Conservation (phyloP, 2,888 invertebrate species). For the Hedya salicella region DNA sequence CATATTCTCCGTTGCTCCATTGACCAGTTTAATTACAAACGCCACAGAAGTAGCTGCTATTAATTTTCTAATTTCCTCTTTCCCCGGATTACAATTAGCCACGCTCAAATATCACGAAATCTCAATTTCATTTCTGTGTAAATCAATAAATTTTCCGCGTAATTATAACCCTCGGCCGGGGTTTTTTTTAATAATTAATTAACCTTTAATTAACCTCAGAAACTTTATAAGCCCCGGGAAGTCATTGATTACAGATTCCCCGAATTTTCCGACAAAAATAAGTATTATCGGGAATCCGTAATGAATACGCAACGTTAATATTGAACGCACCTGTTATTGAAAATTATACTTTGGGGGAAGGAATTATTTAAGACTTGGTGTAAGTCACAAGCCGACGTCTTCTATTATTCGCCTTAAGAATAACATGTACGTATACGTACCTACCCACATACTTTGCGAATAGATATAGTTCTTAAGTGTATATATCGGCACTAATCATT, state of each 20-base stretch:
- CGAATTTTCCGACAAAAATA: conserved; percentile 29
- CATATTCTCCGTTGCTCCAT: background rate
- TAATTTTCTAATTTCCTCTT: conserved; percentile 11
- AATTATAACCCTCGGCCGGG: background rate
- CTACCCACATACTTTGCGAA: too few relatives aligned
- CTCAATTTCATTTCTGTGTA: conserved; percentile 17
- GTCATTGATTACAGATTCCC: conserved; percentile 31
- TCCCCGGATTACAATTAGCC: conserved; percentile 10
- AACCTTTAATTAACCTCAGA: conserved; percentile 32
- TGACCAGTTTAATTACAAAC: background rate
- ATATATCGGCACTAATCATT: too few relatives aligned
- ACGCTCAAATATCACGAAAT: conserved; percentile 8
- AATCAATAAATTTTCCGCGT: conserved; percentile 4
- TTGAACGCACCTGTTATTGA: conserved; percentile 61
- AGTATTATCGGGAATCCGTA: conserved; percentile 54
- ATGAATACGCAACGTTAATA: conserved; percentile 56
- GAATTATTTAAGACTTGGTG: conserved; percentile 51
- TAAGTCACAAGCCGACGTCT: conserved; percentile 36
- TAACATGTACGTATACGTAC: too few relatives aligned
- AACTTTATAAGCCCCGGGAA: conserved; percentile 19
- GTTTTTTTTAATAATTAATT: conserved; percentile 14
- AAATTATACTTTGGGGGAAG: conserved; percentile 61
- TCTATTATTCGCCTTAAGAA: background rate
- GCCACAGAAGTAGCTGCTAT: background rate
- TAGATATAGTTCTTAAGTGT: too few relatives aligned